Percentiles rank a stretch among this genome's conserved stretches.
phyloP scores from a whole-genome alignment of 2,113 vertebrate genomes.

The Neomonachus schauinslandi region DNA sequence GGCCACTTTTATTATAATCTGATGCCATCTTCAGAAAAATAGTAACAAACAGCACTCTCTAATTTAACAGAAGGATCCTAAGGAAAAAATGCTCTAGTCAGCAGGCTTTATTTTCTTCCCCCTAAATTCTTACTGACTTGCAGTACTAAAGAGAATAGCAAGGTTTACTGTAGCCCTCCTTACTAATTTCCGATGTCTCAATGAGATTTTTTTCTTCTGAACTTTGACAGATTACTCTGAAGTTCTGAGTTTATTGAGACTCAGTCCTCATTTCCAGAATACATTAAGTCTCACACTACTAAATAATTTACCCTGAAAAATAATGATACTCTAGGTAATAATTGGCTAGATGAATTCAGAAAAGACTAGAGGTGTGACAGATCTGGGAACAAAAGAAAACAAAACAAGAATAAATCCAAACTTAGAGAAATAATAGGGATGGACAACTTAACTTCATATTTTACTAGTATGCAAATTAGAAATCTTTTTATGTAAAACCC shows the following conservation, averaged over 20 bases:
- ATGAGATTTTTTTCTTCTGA: slow-evolving; percentile 30
- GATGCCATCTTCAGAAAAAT: not conserved
- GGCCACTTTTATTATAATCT: not conserved
- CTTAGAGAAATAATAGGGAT: not conserved
- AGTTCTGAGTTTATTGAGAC: slow-evolving; percentile 39
- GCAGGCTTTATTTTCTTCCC: not conserved
- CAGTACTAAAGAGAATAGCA: slow-evolving; percentile 28
- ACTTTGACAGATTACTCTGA: slow-evolving; percentile 57
- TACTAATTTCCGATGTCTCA: not conserved
- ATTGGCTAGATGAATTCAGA: not conserved
- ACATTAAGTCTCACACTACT: not conserved
- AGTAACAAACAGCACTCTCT: not conserved
- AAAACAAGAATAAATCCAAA: not conserved
- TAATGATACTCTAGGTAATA: slow-evolving; percentile 8
- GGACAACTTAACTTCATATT: not conserved
- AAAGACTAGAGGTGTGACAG: not conserved
- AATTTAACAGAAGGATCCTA: not conserved
- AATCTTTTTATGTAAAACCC: not conserved
- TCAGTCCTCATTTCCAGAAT: slow-evolving; percentile 38
- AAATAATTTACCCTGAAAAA: slow-evolving; percentile 52
- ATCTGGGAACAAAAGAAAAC: not conserved
- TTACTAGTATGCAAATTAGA: not conserved
- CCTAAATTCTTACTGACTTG: not conserved
- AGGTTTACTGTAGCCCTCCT: not conserved
- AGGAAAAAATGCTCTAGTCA: not conserved